phyloP scores from a whole-genome alignment of 1,140 invertebrate species.

The Drosophila carrolli region DNA sequence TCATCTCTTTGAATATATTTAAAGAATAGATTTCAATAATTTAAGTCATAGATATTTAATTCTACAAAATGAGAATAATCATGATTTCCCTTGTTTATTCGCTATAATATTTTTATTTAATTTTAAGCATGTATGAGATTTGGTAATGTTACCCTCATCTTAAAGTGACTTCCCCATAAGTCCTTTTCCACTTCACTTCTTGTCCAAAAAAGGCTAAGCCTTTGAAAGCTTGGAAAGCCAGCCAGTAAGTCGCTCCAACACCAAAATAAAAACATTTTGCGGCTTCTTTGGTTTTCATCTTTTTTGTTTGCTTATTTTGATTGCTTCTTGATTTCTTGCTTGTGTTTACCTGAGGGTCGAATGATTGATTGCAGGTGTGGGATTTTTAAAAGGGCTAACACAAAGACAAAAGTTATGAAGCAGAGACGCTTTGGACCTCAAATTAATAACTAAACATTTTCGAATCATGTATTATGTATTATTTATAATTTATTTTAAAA shows the following conservation, averaged over 20 bases:
- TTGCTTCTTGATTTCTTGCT: slow-evolving; percentile 30
- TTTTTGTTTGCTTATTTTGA: slow-evolving; percentile 26
- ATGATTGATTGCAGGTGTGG: slow-evolving; percentile 20
- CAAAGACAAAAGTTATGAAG: neutral
- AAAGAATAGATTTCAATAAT: too few species aligned
- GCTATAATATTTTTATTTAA: too few species aligned
- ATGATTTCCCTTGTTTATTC: too few species aligned
- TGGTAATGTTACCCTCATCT: neutral
- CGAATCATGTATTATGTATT: too few species aligned
- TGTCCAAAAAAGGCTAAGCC: slow-evolving; percentile 24
- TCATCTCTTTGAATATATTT: too few species aligned
- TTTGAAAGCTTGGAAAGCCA: slow-evolving; percentile 12
- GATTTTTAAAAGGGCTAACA: neutral
- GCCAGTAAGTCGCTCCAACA: slow-evolving; percentile 35
- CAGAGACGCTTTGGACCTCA: too few species aligned
- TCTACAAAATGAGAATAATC: too few species aligned
- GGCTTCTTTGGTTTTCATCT: slow-evolving; percentile 39
- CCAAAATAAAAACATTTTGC: slow-evolving; percentile 43
- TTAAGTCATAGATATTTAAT: too few species aligned
- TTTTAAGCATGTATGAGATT: too few species aligned
- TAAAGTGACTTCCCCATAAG: neutral
- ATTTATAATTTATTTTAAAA: too few species aligned
- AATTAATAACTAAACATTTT: too few species aligned
- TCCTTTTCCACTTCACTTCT: slow-evolving; percentile 14
- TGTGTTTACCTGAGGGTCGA: slow-evolving; percentile 28